Percentiles rank a stretch among this genome's conserved stretches.
These are phyloP conservation scores for Shinisaurus crocodilurus DNA, from an alignment of 2,113 vertebrate species.

Conservation along the genomic window DNA sequence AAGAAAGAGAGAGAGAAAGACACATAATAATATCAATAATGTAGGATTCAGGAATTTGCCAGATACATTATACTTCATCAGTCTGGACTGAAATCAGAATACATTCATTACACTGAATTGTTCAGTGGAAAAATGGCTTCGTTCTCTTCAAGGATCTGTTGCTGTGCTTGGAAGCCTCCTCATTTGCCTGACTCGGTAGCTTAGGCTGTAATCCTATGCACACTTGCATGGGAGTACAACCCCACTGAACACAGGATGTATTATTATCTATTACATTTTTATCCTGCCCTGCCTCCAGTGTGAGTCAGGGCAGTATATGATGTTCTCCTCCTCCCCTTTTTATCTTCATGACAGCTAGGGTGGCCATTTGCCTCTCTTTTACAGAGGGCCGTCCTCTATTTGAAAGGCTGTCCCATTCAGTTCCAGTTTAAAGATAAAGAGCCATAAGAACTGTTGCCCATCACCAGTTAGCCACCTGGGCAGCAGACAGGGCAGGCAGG, in stretches of 20 bases:
- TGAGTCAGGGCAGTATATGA: too few species aligned
- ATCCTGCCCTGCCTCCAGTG: too few species aligned
- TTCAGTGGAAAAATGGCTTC: slow-evolving; percentile 65
- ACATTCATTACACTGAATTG: slow-evolving; percentile 56
- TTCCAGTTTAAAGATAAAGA: too few species aligned
- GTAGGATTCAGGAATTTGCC: slow-evolving; percentile 55
- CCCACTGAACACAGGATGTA: background rate
- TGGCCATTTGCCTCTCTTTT: too few species aligned
- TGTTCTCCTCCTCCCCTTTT: background rate
- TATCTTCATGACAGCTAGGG: background rate
- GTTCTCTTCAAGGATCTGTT: slow-evolving; percentile 64
- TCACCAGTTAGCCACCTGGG: too few species aligned
- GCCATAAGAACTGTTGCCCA: too few species aligned
- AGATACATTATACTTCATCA: slow-evolving; percentile 67
- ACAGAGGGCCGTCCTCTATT: too few species aligned
- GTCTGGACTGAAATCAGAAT: slow-evolving; percentile 48
- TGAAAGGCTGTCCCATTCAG: too few species aligned
- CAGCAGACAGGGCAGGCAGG: too few species aligned
- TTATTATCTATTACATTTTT: background rate
- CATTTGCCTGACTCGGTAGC: background rate
- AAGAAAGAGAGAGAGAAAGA: background rate
- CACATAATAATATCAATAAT: slow-evolving; percentile 43
- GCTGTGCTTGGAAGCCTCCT: background rate
- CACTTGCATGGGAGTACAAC: background rate
- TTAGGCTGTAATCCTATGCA: background rate